Evolutionary conservation across 2,797 vertebrate genomes (phyloP), one percentile per base, ranked within the genome.

Genomic region (Scolopax rusticola): DNA sequence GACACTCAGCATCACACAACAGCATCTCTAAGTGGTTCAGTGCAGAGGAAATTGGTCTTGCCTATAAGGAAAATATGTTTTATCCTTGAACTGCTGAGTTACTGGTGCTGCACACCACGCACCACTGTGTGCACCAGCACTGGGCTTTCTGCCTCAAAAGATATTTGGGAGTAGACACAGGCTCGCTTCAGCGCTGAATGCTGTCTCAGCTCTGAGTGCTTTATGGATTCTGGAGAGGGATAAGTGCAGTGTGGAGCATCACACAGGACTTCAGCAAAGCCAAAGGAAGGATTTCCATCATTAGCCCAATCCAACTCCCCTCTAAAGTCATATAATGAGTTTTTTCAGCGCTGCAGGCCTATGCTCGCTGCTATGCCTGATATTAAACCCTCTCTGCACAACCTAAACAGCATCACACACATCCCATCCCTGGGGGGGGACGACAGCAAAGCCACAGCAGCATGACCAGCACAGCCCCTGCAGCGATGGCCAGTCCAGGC

Each of bases 401-500:
- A 89, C 33, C 24, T 15, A 56, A 63, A 30, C 3, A 2, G 28
- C 15, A 38, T 18, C 57, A 93, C 75, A 45, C 12, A 12, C 43
- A 32, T 18, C 57, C 20, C 11, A 10, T 27, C 17, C 38, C 33
- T 4, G 4, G 2, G 9, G 32, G 36, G 36, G 36, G 36, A 36
- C 36, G n/a, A 36, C 36, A 36, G 8, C 36, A 36, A 36, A 36
- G n/a, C 45, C 1, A 1, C 40, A 43, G 67, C 61, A 74, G 47
- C 0, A 0, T 4, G 33, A 36, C n/a, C 50, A 61, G 67, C 60
- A 61, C 68, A 73, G 76, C 15, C 32, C 38, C n/a, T 5, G 15
- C 60, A 59, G 53, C 2, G 2, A 8, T 6, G 25, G 82, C 16
- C 3, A 1, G 32, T 61, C 15, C 63, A 1, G 0, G 38, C 36